A percentile compares a stretch with the other conserved stretches of the same genome.
Evolutionary conservation across 2,797 vertebrate genomes (phyloP).

Genomic region (Bryconaethiops microstoma): DNA sequence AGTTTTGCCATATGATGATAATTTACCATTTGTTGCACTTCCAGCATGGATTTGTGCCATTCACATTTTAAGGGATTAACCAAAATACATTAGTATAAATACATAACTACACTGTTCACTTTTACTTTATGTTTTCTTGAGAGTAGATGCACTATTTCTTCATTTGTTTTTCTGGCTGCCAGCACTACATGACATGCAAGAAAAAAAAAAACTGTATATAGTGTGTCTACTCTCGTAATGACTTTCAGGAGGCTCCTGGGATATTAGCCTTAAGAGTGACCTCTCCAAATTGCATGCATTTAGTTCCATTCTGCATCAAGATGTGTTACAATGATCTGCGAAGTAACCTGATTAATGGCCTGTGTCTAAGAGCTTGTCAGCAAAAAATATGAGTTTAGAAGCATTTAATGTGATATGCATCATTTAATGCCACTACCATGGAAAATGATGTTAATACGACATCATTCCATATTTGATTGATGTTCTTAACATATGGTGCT

Average conservation of each 20-base stretch:
- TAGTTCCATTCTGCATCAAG: neutral
- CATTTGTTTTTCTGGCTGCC: neutral
- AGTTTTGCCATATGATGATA: too few relatives aligned
- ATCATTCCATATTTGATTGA: constrained; percentile 47
- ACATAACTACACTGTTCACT: neutral
- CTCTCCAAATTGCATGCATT: neutral
- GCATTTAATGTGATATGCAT: constrained; percentile 45
- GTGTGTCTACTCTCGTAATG: neutral
- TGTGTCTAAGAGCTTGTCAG: constrained; percentile 49
- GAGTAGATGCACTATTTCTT: neutral
- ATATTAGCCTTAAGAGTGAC: neutral
- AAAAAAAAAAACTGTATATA: neutral
- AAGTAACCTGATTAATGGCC: constrained; percentile 49
- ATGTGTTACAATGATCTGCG: constrained; percentile 32
- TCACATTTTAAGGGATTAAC: neutral
- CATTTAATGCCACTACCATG: constrained; percentile 40
- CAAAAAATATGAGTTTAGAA: constrained; percentile 43
- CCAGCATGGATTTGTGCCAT: neutral
- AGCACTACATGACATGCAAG: neutral
- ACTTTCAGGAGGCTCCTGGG: neutral
- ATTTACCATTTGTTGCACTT: too few relatives aligned
- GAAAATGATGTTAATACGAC: constrained; percentile 23
- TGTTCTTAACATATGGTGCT: constrained; percentile 39
- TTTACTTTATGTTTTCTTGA: neutral
- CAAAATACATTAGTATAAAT: neutral